These are phyloP conservation scores for Rhingia campestris DNA, from an alignment of 2,888 invertebrate species.

Conservation along the genomic window DNA sequence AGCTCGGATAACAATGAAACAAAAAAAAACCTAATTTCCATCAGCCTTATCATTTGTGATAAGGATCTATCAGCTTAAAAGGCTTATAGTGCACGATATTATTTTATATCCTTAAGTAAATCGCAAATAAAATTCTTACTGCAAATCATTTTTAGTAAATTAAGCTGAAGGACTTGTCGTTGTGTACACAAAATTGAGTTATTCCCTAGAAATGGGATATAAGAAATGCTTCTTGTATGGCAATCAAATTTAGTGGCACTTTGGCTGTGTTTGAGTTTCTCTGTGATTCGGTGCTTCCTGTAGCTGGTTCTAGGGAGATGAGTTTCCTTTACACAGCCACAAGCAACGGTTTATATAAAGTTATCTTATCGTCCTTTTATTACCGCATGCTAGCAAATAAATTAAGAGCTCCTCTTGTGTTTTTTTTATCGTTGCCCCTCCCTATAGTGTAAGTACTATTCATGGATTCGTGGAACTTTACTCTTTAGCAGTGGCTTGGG, in stretches of 20 bases:
- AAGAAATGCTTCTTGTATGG: constrained; percentile 20
- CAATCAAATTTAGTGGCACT: constrained; percentile 51
- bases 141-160: neutral
- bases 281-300: constrained; percentile 34
- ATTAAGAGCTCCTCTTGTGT: constrained; percentile 18
- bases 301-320: neutral
- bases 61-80: neutral
- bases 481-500: neutral
- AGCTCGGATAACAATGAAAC: too few species aligned
- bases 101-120: neutral
- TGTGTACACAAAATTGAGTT: constrained; percentile 12
- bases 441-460: neutral
- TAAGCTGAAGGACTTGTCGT: constrained; percentile 5
- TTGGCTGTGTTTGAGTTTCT: constrained; percentile 38
- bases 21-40: neutral
- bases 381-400: constrained; percentile 31
- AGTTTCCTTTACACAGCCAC: constrained; percentile 18
- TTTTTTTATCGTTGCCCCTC: neutral
- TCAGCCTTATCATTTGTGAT: neutral
- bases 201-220: constrained; percentile 10
- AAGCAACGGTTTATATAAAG: constrained; percentile 10
- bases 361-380: constrained; percentile 22
- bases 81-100: too few species aligned
- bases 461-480: constrained; percentile 12
- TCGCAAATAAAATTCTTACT: constrained; percentile 2